Base-by-base conservation (phyloP, 2,113 vertebrate species). In the Neodontobutis hainanensis region DNA sequence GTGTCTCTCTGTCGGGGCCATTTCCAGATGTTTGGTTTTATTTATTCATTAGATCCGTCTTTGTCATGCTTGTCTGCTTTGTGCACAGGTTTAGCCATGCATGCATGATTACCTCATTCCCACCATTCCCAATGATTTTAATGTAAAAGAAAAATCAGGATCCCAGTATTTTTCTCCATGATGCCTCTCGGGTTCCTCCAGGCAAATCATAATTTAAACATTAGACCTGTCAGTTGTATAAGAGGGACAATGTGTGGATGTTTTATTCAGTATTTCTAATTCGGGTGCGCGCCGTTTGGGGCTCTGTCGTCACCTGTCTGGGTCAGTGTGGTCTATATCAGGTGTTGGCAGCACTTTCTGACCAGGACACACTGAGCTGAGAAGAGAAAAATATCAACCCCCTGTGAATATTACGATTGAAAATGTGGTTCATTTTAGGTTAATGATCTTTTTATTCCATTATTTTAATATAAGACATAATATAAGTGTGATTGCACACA, bases 161-260 rank as follows among this genome's bases (percentile, higher is more conserved):
- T 58, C 46, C 36, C 8, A 44, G 12, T 68, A 42, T 67, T 77
- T 75, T 73, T 61, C 65, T 73, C 47, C n/a, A 35, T 68, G 38
- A 66, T 73, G 74, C 75, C 66, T 80, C 19, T 44, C 45, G 61
- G 76, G 50, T 59, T 45, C 72, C 86, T 83, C 53, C 40, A 81
- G 85, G 85, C 82, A 47, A 80, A 77, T 87, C 84, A 85, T 86
- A 65, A 86, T 75, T 87, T 87, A 84, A 88, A 82, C 79, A 86
- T 89, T 56, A 70, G 73, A 78, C 27, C 73, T 83, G 87, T 79
- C 86, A 87, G 70, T 72, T 82, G 68, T 81, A 83, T 76, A 64
- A 76, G 36, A 65, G 47, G 44, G 43, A 65, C 51, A 66, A 58
- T 48, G 42, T 65, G 66, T 61, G 14, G 11, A 82, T 85, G 47